Percentiles rank a stretch among this genome's conserved stretches.
Evolutionary conservation across 2,797 vertebrate genomes (phyloP).

Genomic region (Danio aesculapii): DNA sequence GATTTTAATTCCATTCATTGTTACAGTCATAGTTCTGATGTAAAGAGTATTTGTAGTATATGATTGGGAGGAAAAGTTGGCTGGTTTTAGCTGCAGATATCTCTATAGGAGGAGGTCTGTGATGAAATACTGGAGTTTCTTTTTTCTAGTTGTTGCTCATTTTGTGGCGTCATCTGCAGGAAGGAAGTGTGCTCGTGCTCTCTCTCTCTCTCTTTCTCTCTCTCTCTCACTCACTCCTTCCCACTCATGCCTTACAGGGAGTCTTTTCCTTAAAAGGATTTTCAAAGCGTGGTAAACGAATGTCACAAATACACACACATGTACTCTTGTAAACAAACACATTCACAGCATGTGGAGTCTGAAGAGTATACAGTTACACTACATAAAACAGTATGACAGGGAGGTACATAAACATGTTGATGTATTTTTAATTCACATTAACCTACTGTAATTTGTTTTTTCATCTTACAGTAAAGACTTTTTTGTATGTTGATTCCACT

Average conservation of each 20-base stretch:
- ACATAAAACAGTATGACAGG: background rate
- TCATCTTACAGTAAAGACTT: background rate
- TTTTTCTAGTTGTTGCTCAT: constrained; percentile 69
- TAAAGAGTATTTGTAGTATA: background rate
- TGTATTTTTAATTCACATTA: background rate
- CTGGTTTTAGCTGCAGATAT: background rate
- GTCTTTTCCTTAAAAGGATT: constrained; percentile 47
- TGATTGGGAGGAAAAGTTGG: background rate
- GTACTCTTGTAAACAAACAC: constrained; percentile 20
- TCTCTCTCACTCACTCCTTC: background rate
- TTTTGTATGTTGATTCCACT: background rate
- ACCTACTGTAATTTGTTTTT: background rate
- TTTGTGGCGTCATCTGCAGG: constrained; percentile 51
- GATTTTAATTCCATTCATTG: background rate
- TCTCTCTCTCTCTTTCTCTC: background rate
- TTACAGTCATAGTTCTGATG: background rate
- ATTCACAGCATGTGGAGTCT: background rate
- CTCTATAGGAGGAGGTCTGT: constrained; percentile 4
- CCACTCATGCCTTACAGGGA: constrained; percentile 23
- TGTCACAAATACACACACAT: background rate
- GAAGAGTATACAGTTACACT: background rate
- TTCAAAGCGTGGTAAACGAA: constrained; percentile 19
- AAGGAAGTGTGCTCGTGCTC: constrained; percentile 55
- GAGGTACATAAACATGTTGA: background rate
- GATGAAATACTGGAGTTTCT: constrained; percentile 27